phyloP scores from a whole-genome alignment of 2,888 invertebrate species.

The Spialia ferax region DNA sequence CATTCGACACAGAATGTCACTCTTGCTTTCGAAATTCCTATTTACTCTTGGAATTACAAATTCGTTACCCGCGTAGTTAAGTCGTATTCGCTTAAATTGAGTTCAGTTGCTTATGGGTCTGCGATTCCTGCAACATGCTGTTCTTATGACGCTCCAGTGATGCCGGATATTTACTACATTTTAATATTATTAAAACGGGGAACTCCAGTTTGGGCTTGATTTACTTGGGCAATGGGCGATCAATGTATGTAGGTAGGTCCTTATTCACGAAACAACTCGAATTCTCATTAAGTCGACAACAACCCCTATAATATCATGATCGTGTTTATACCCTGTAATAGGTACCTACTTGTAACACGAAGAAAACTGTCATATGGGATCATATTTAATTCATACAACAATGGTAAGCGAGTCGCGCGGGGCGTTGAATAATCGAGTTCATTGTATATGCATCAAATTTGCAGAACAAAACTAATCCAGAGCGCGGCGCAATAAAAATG shows the following conservation, averaged over 20 bases:
- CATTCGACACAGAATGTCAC: constrained; percentile 84
- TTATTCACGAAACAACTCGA: neutral
- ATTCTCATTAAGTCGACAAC: constrained; percentile 12
- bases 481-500: constrained; percentile 83
- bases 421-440: constrained; percentile 82
- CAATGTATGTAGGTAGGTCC: constrained; percentile 8
- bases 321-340: constrained; percentile 13
- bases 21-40: constrained; percentile 63
- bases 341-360: constrained; percentile 6
- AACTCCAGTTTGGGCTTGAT: constrained; percentile 13
- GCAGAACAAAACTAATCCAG: constrained; percentile 85
- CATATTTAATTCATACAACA: constrained; percentile 76
- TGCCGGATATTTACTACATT: constrained; percentile 23
- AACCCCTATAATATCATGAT: constrained; percentile 22
- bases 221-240: neutral
- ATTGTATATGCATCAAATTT: constrained; percentile 86
- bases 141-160: constrained; percentile 35
- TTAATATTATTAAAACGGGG: constrained; percentile 29
- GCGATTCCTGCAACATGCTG: constrained; percentile 44
- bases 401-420: constrained; percentile 67
- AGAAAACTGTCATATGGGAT: constrained; percentile 55
- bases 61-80: constrained; percentile 45
- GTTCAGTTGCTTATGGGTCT: constrained; percentile 41
- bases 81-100: constrained; percentile 41
- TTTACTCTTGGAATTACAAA: constrained; percentile 62